A percentile compares a stretch with the other conserved stretches of the same genome.
Evolutionary conservation across 1,140 invertebrate genomes (phyloP).

Genomic region (Fopius arisanus): DNA sequence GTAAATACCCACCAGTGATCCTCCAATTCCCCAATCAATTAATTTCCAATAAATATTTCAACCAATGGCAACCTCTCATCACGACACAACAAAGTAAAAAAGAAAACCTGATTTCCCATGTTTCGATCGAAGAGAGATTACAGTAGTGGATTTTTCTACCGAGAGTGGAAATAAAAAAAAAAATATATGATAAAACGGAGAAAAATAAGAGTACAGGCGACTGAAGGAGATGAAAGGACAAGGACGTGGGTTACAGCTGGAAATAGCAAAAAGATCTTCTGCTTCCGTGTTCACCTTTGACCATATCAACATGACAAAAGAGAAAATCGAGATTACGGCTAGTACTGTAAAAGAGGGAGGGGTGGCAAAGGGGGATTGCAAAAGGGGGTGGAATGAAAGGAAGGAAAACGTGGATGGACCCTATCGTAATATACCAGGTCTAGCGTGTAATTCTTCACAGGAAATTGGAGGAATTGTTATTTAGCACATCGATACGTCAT

Average conservation of each 20-base stretch:
- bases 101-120: background rate
- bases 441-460: conserved; percentile 20
- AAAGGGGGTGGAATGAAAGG: conserved; percentile 1
- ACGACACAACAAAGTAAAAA: background rate
- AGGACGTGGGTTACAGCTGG: conserved; percentile 3
- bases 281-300: conserved; percentile 26
- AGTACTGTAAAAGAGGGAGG: background rate
- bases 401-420: conserved; percentile 7
- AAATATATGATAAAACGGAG: background rate
- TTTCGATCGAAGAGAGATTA: background rate
- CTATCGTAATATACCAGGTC: background rate
- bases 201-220: background rate
- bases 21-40: no score
- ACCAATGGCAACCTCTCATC: background rate
- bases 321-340: background rate
- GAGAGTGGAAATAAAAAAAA: background rate
- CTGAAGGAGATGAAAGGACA: conserved; percentile 16
- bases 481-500: conserved; percentile 2
- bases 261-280: conserved; percentile 21
- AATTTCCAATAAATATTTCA: no score
- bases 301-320: conserved; percentile 15
- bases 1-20: no score
- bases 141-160: background rate
- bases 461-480: conserved; percentile 33
- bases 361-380: background rate